These are phyloP conservation scores for Spilarctia lutea DNA, from an alignment of 2,888 invertebrate genomes.

Conservation along the genomic window DNA sequence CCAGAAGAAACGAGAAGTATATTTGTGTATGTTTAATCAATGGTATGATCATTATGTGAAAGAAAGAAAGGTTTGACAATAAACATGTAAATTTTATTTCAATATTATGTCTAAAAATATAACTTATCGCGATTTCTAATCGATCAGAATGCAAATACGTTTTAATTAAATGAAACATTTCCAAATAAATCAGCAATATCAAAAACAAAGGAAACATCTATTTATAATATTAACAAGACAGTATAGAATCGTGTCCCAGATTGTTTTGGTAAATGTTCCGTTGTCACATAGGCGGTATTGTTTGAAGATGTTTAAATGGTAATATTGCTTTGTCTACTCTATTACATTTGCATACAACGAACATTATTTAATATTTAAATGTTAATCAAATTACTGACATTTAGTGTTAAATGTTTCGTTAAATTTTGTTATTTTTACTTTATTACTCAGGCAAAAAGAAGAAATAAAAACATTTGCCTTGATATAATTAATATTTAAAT, in stretches of 20 bases:
- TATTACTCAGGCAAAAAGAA: slow-evolving; percentile 3
- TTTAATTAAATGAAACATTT: slow-evolving; percentile 18
- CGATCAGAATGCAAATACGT: slow-evolving; percentile 3
- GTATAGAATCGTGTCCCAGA: slow-evolving; percentile 25
- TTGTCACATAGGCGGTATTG: slow-evolving; percentile 50
- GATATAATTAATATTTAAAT: neutral
- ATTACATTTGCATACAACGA: slow-evolving; percentile 49
- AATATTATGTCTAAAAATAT: neutral
- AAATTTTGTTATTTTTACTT: slow-evolving; percentile 28
- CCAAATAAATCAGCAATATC: slow-evolving; percentile 16
- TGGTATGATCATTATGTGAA: neutral
- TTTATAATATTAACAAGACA: slow-evolving; percentile 21
- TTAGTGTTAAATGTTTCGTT: slow-evolving; percentile 44
- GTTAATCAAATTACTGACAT: slow-evolving; percentile 51
- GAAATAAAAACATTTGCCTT: slow-evolving; percentile 15
- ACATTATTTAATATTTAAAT: slow-evolving; percentile 52
- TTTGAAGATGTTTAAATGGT: slow-evolving; percentile 53
- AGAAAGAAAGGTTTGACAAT: neutral
- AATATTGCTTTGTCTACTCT: slow-evolving; percentile 51
- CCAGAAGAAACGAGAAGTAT: neutral
- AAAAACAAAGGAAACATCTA: slow-evolving; percentile 21
- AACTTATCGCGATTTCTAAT: neutral
- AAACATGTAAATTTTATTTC: neutral
- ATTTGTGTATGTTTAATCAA: neutral
- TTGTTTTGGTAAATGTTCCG: slow-evolving; percentile 44